Evolutionary conservation across 2,113 vertebrate species (phyloP), one percentile per base, ranked within the genome.

Genomic region (Myiozetetes cayanensis): DNA sequence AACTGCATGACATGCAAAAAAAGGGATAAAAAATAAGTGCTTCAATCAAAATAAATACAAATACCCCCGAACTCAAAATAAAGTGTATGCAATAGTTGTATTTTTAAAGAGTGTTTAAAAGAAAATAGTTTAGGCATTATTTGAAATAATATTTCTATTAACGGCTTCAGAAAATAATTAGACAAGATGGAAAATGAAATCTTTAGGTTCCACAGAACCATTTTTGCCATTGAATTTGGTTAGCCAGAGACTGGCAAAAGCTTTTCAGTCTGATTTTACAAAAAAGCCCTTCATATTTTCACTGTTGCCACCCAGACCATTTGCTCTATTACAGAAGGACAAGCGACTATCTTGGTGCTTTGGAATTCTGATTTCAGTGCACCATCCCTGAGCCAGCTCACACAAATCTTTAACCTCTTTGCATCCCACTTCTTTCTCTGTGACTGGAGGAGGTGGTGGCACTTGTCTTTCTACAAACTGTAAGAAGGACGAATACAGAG

Each of bases 291-390:
- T 67, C n/a, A 61, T 8, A 44, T 72, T 62, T 70, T 77, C 4
- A 0, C 41, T 70, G 31, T 33, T 4, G 0, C 24, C 1, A 0
- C 0, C 0, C 41, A 76, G 44, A 20, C 49, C 6, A 0, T 58
- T 91, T 85, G 39, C 56, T 67, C 23, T 43, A 0, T 33, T 43
- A 55, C 56, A 35, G 55, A 58, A 87, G 84, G 15, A 53, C n/a
- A 59, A 88, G 30, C 10, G 33, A 63, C 68, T 19, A 85, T 31
- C 24, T 30, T 3, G 4, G 30, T 31, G 49, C 58, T 92, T 30
- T 73, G 25, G 90, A 65, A 90, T 73, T 35, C 61, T 0, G 0
- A 18, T 61, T 85, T 82, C 37, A 46, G 0, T 13, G 14, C 27
- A 37, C 22, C 49, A 25, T 31, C 6, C 35, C 53, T 27, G 44